phyloP scores from a whole-genome alignment of 2,113 vertebrate species.

The Abramis brama region DNA sequence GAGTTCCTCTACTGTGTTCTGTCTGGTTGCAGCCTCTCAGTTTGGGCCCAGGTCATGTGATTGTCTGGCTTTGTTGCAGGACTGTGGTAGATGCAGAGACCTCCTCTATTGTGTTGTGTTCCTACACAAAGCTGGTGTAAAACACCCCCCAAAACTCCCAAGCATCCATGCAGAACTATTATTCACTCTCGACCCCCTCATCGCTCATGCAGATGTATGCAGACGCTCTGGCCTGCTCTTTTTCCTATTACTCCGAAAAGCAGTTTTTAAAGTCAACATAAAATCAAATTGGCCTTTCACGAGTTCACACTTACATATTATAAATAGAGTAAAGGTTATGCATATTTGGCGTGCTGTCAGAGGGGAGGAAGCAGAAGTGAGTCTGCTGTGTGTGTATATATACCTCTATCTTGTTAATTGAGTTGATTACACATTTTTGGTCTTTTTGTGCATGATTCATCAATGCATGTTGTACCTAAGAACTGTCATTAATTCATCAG shows the following conservation, averaged over 20 bases:
- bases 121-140: conserved; percentile 26
- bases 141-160: background rate
- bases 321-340: no score
- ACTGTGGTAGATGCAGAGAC: background rate
- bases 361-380: no score
- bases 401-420: no score
- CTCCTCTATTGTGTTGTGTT: conserved; percentile 11
- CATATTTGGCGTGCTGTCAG: no score
- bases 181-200: conserved; percentile 1
- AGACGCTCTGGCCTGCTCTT: background rate
- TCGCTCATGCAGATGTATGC: background rate
- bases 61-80: background rate
- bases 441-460: background rate
- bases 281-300: background rate
- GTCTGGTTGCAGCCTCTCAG: conserved; percentile 1
- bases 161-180: conserved; percentile 18
- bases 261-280: background rate
- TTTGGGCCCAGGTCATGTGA: background rate
- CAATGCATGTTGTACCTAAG: background rate
- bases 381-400: no score
- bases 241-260: background rate
- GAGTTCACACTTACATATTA: no score
- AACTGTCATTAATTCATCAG: no score
- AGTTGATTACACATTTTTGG: background rate
- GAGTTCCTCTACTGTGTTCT: background rate